A percentile compares a stretch with the other conserved stretches of the same genome.
Evolutionary conservation across 2,113 vertebrate species (phyloP).

Genomic region (Oryzias celebensis): DNA sequence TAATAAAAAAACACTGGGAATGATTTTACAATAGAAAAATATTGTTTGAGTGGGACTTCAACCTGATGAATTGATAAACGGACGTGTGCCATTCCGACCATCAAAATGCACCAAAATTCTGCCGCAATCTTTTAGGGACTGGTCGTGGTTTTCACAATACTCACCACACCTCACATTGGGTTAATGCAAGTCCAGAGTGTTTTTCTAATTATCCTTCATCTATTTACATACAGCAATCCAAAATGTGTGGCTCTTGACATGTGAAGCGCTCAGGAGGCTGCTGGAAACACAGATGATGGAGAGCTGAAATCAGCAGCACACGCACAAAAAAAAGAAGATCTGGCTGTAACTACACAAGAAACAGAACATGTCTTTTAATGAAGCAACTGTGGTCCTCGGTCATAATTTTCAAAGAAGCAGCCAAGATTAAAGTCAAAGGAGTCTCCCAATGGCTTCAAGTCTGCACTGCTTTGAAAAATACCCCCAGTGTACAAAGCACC

Average conservation of each 20-base stretch:
- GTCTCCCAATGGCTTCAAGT: slow-evolving; percentile 84
- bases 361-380: slow-evolving; percentile 84
- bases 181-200: slow-evolving; percentile 13
- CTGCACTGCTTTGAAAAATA: slow-evolving; percentile 84
- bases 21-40: too few relatives aligned
- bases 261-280: slow-evolving; percentile 58
- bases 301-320: slow-evolving; percentile 74
- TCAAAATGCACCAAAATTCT: neutral
- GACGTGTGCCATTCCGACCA: too few relatives aligned
- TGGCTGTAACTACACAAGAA: slow-evolving; percentile 84
- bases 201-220: slow-evolving; percentile 34
- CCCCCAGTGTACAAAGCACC: slow-evolving; percentile 81
- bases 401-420: slow-evolving; percentile 84
- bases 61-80: too few relatives aligned
- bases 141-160: too few relatives aligned
- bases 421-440: slow-evolving; percentile 87
- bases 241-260: slow-evolving; percentile 46
- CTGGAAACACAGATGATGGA: slow-evolving; percentile 42
- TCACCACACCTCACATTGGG: too few relatives aligned
- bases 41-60: too few relatives aligned
- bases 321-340: slow-evolving; percentile 73
- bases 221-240: slow-evolving; percentile 54
- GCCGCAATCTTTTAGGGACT: too few relatives aligned
- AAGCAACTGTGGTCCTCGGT: slow-evolving; percentile 82
- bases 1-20: too few relatives aligned